Percentiles rank a stretch among this genome's conserved stretches.
Evolutionary conservation across 2,888 invertebrate species (phyloP).

Genomic region (Leptopilina myrica): DNA sequence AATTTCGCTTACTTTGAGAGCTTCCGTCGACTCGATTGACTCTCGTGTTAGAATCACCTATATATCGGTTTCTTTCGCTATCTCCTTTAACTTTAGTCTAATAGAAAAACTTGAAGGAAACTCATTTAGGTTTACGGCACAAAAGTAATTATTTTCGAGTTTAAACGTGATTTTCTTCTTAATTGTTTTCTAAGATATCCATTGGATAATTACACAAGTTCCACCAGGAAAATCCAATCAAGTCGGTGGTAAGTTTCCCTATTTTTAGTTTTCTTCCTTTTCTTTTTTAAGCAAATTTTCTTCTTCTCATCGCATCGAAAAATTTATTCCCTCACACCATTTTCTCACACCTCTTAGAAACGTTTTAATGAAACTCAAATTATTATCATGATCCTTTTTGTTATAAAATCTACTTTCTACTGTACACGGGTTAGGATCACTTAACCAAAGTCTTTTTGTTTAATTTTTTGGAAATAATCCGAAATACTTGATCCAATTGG

Average conservation of each 20-base stretch:
- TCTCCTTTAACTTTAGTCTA: constrained; percentile 35
- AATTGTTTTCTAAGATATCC: constrained; percentile 33
- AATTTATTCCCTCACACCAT: not conserved
- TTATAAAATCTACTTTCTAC: no score
- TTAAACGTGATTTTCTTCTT: constrained; percentile 37
- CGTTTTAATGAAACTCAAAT: no score
- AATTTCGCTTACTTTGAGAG: constrained; percentile 37
- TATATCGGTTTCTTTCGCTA: not conserved
- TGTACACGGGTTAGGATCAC: no score
- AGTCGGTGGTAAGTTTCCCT: constrained; percentile 1
- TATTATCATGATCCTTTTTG: no score
- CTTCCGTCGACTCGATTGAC: constrained; percentile 37
- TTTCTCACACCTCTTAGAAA: not conserved
- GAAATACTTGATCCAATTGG: no score
- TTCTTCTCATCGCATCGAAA: not conserved
- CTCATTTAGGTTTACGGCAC: constrained; percentile 35
- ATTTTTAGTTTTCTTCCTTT: not conserved
- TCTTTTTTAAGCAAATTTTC: constrained; percentile 10
- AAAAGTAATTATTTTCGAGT: constrained; percentile 40
- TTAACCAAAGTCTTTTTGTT: no score
- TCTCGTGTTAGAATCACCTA: constrained; percentile 18
- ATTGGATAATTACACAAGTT: constrained; percentile 38
- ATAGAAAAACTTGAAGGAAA: constrained; percentile 35
- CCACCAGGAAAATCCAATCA: constrained; percentile 35
- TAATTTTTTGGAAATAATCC: no score